Base-by-base conservation (phyloP, 2,113 vertebrate species). In the Protobothrops flavoviridis region DNA sequence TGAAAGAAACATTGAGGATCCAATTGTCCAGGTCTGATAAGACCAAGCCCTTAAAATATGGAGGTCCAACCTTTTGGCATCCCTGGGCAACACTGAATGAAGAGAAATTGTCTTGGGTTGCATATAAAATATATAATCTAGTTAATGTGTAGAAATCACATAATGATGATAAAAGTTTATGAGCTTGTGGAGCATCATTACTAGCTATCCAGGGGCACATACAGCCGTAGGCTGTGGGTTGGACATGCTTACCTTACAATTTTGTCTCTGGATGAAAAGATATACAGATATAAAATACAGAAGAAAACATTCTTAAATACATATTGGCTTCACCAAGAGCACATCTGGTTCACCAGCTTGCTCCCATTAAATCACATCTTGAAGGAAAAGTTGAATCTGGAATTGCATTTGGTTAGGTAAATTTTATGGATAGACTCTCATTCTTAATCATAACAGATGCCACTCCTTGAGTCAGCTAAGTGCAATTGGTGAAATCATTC, bases 351-450 rank as follows among this genome's bases (percentile, higher is more conserved):
- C 93, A 57, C 64, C 92, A 95, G 81, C 93, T 96, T 96, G 87
- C 93, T 92, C 53, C 95, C 96, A 93, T 87, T 91, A 94, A 93
- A 94, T 91, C 92, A 93, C 4, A 13, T 26, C 81, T 45, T n/a
- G 4, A 93, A 26, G 88, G 69, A 93, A 91, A 95, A 85, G 81
- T 0, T 0, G 59, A 85, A 91, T 93, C 33, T 64, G 8, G 92
- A 86, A 90, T 74, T 11, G 11, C 1, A 91, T 39, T 56, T 95
- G 52, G 59, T 93, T 10, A 4, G 23, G 91, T 0, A 12, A 87
- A 90, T 0, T 92, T 81, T 89, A 57, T 45, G 61, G 45, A 69
- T 48, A 86, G 24, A 12, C 23, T 91, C 50, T 94, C 93, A 95
- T 52, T 94, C 6, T 33, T 91, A 0, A 24, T 2, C 0, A 0